Evolutionary conservation across 1,140 invertebrate species (phyloP), one percentile per base, ranked within the genome.

Genomic region (Drosophila carrolli): DNA sequence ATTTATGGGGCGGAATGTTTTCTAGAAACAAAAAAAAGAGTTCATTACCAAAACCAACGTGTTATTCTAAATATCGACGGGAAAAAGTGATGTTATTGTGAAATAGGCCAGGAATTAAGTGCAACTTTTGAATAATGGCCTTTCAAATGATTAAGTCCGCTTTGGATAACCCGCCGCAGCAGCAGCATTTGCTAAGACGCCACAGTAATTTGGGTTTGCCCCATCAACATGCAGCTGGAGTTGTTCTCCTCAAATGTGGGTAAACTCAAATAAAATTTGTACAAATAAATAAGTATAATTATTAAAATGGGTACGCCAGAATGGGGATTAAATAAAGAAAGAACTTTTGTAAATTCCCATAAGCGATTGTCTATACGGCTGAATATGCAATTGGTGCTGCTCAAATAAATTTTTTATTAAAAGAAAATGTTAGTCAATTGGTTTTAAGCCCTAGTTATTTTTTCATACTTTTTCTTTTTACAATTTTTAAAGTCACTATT

Each of bases 211-310:
- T 76, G 38, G 62, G 74, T 1, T 14, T 76, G 54, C 60, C 58
- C 4, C 46, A 73, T 66, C 81, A 83, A 10, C 78, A 88, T 46
- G 53, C 55, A 35, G 81, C 59, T 47, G 89, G 89, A 57, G 89
- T 91, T 61, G 74, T 91, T 37, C 71, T 91, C 48, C 59, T 91
- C 53, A 91, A 91, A 91, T 91, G 89, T 91, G 59, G 50, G 89
- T 90, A 78, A 57, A 56, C 9, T 10, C 13, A 2, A 4, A 27
- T 27, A 19, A 51, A 11, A 35, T 19, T 40, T 32, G 13, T 29
- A 44, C 5, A 44, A 44, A 8, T 44, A 16, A 44, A 44, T 4
- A 16, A 44, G 19, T 4, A 44, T 32, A 7, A 32, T 32, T 7
- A 32, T 32, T 32, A 6, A 32, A 32, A 32, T 32, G 7, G 7